Evolutionary conservation across 2,113 vertebrate genomes (phyloP), one percentile per base, ranked within the genome.

Genomic region (Euleptes europaea): DNA sequence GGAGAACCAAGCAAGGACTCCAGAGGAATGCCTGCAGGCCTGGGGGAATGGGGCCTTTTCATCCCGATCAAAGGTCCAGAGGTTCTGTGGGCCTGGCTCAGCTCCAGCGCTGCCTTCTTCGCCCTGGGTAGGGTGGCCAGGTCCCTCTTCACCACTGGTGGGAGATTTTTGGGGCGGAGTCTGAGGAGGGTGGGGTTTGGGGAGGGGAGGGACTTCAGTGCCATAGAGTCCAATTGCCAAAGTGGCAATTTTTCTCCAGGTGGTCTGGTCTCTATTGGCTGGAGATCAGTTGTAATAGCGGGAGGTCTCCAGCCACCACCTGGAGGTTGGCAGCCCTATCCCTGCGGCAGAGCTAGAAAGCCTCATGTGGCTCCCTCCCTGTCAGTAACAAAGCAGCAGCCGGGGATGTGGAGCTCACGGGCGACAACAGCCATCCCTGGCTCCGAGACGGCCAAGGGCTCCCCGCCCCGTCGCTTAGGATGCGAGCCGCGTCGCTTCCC

Each of bases 401-500:
- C 3, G 26, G 7, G 0, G 69, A 54, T 21, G 79, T 31, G 0
- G 72, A 73, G 33, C 1, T 33, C 63, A 67, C 65, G 75, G 77
- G 78, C 47, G 79, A 81, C 35, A 77, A 14, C 84, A 1, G 12
- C 0, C 19, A 9, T 76, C 83, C 0, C 35, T 85, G 81, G 23
- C 71, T 81, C 42, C 9, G 44, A 3, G 73, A 47, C 28, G 33
- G 1, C 33, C 35, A 88, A 89, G 44, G 38, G 85, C 85, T 92
- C 82, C 74, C 83, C 63, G 10, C 35, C 85, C 66, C 11, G 15
- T 38, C n/a, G 82, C 60, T 90, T 90, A 88, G 90, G 91, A 93
- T 87, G 40, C 91, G 49, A 87, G 85, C 66, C n/a, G 85, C 86
- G 42, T 67, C 54, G 54, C 82, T 49, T 57, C 91, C 81, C 44